phyloP scores from a whole-genome alignment of 2,888 invertebrate species.

The Lysandra coridon region DNA sequence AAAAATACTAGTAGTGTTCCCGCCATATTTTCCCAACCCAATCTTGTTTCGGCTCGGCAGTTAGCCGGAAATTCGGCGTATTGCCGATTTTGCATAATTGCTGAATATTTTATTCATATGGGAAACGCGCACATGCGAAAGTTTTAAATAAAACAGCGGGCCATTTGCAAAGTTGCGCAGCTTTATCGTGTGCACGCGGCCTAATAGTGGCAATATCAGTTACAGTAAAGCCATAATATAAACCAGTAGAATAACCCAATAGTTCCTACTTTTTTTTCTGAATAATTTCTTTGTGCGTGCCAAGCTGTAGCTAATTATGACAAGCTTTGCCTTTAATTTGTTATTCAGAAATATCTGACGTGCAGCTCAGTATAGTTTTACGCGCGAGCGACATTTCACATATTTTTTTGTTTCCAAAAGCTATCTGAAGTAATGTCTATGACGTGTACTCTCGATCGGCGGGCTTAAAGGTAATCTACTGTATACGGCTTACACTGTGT shows the following conservation, averaged over 20 bases:
- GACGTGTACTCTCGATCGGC: too few relatives aligned
- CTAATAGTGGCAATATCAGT: constrained; percentile 26
- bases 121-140: background rate
- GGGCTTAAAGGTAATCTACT: background rate
- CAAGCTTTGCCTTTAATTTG: too few relatives aligned
- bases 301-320: too few relatives aligned
- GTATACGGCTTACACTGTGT: background rate
- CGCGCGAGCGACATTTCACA: too few relatives aligned
- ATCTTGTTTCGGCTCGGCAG: background rate
- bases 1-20: background rate
- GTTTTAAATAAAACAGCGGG: background rate
- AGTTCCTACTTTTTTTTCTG: too few relatives aligned
- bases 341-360: too few relatives aligned
- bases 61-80: background rate
- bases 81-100: constrained; percentile 9
- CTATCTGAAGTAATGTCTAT: too few relatives aligned
- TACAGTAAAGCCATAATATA: background rate
- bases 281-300: too few relatives aligned
- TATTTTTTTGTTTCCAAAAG: too few relatives aligned
- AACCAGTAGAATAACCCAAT: background rate
- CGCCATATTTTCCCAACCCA: background rate
- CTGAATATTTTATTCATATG: constrained; percentile 7
- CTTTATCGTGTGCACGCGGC: constrained; percentile 12
- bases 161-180: background rate
- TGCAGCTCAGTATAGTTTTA: too few relatives aligned